Conservation (phyloP, 2,888 invertebrate genomes). For the Drosophila yooni region DNA sequence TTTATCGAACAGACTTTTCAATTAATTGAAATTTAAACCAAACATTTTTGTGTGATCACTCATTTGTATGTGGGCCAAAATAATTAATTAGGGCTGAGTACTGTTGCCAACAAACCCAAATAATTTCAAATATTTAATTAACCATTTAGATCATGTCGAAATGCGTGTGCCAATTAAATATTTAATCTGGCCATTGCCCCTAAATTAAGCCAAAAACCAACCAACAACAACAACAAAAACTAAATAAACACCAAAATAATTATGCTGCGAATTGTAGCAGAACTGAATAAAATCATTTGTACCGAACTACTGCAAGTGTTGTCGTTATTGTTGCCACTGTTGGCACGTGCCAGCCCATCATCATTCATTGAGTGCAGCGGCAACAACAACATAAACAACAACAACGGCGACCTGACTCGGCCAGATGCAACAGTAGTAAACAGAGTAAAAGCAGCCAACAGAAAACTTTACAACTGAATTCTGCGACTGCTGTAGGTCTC, state of each 20-base stretch:
- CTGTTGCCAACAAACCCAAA: conserved; percentile 3
- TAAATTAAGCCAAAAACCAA: conserved; percentile 42
- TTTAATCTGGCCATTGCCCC: conserved; percentile 40
- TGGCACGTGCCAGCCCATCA: conserved; percentile 64
- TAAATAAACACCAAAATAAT: conserved; percentile 41
- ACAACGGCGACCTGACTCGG: conserved; percentile 19
- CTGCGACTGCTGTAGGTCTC: background rate
- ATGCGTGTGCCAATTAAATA: conserved; percentile 53
- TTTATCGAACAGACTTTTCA: background rate
- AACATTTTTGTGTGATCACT: background rate
- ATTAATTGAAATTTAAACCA: background rate
- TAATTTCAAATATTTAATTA: conserved; percentile 32
- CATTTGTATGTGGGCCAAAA: background rate
- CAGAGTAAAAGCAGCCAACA: conserved; percentile 20
- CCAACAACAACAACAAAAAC: conserved; percentile 3
- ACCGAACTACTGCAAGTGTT: conserved; percentile 19
- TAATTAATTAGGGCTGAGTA: background rate
- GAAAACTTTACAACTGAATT: conserved; percentile 3
- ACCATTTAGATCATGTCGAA: conserved; percentile 41
- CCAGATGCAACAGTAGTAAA: conserved; percentile 47
- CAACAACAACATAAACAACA: conserved; percentile 19
- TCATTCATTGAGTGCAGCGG: conserved; percentile 64
- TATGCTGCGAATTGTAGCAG: conserved; percentile 65
- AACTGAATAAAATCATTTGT: conserved; percentile 38
- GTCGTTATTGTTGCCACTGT: conserved; percentile 27